These are phyloP conservation scores for Sceloporus undulatus DNA, from an alignment of 2,113 vertebrate species.

Conservation along the genomic window DNA sequence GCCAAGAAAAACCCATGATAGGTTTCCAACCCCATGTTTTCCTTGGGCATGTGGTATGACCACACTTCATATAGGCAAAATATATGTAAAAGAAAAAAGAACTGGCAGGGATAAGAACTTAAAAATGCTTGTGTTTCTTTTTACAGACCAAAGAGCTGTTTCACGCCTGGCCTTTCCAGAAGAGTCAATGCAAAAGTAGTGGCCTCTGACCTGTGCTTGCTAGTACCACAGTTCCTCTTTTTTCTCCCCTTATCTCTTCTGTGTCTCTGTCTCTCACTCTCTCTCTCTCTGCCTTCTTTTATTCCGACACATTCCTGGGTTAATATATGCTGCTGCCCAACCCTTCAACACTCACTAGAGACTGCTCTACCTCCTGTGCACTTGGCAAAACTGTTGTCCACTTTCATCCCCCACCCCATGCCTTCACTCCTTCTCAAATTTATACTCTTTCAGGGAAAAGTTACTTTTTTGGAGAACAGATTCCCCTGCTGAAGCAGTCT, in stretches of 20 bases:
- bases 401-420: not conserved
- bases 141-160: conserved; percentile 11
- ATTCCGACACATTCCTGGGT: not conserved
- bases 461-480: too few species aligned
- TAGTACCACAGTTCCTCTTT: too few species aligned
- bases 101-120: not conserved
- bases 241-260: too few species aligned
- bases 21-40: too few species aligned
- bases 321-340: not conserved
- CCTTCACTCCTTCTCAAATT: not conserved
- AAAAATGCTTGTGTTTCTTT: not conserved
- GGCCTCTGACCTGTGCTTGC: not conserved
- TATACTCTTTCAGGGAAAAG: not conserved
- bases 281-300: not conserved
- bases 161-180: not conserved
- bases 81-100: not conserved
- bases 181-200: not conserved
- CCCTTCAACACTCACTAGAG: not conserved
- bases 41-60: too few species aligned
- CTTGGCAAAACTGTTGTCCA: not conserved
- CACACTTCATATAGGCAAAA: too few species aligned
- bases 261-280: not conserved
- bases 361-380: not conserved
- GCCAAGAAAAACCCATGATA: too few species aligned
- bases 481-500: too few species aligned